A percentile compares a stretch with the other conserved stretches of the same genome.
Evolutionary conservation across 2,113 vertebrate genomes (phyloP).

Genomic region (Burhinus oedicnemus): DNA sequence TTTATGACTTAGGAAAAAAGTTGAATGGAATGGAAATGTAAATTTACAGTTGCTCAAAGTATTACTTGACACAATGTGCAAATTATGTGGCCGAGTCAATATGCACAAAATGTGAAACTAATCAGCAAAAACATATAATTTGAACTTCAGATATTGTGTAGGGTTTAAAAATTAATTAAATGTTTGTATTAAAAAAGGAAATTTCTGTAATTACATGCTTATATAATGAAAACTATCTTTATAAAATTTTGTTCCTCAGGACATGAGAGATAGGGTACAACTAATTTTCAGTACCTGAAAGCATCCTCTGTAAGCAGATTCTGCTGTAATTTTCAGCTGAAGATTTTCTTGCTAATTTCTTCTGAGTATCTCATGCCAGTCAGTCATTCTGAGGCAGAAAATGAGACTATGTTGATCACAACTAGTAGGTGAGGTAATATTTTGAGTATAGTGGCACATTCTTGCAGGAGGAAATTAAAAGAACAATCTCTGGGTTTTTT

Average conservation of each 20-base stretch:
- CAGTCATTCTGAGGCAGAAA: neutral
- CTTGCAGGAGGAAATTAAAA: neutral
- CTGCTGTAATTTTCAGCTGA: neutral
- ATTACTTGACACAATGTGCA: neutral
- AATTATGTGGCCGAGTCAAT: neutral
- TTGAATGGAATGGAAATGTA: neutral
- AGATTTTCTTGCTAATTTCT: neutral
- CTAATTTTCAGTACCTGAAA: neutral
- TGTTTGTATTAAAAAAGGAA: neutral
- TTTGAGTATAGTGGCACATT: neutral
- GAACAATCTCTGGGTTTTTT: neutral
- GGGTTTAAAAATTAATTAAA: neutral
- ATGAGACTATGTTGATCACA: neutral
- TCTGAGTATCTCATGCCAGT: neutral
- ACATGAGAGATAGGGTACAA: neutral
- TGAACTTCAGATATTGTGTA: neutral
- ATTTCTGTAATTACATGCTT: neutral
- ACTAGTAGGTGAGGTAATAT: neutral
- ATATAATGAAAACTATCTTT: neutral
- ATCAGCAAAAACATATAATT: neutral
- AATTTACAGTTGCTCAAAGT: neutral
- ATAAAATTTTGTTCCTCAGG: neutral
- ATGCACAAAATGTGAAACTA: neutral
- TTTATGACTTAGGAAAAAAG: neutral
- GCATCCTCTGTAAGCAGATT: neutral